Evolutionary conservation across 2,113 vertebrate genomes (phyloP).

Genomic region (Carlito syrichta): DNA sequence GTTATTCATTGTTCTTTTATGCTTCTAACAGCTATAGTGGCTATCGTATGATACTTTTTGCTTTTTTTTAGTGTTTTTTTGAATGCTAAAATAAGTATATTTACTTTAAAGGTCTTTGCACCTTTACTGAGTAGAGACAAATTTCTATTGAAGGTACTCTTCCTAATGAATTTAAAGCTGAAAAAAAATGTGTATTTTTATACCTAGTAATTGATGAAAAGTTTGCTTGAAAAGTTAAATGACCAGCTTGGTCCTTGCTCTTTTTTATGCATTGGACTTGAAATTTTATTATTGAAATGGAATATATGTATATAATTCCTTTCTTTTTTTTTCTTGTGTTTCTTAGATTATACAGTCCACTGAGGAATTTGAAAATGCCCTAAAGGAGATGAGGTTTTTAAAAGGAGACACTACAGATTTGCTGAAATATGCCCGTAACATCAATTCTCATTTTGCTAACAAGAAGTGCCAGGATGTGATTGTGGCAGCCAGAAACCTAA

Average conservation of each 20-base stretch:
- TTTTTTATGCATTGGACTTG: neutral
- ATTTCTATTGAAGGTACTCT: conserved; percentile 24
- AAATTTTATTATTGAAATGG: conserved; percentile 33
- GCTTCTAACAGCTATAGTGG: neutral
- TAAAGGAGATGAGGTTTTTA: conserved; percentile 91
- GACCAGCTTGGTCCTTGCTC: neutral
- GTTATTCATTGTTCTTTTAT: conserved; percentile 9
- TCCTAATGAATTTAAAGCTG: conserved; percentile 4
- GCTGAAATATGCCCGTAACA: conserved; percentile 92
- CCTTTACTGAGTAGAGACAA: neutral
- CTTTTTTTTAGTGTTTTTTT: conserved; percentile 11
- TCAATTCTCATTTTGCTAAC: conserved; percentile 96
- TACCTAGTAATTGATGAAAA: neutral
- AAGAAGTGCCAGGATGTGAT: conserved; percentile 98
- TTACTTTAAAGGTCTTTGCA: conserved; percentile 28
- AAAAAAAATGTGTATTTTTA: conserved; percentile 15
- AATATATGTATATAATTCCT: neutral
- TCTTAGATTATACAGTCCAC: conserved; percentile 94
- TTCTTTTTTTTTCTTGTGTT: neutral
- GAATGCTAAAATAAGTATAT: conserved; percentile 2
- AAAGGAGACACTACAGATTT: conserved; percentile 89
- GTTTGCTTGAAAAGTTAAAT: neutral
- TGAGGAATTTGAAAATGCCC: conserved; percentile 90
- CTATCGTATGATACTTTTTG: neutral
- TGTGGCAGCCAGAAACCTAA: conserved; percentile 92